These are phyloP conservation scores for Eublepharis macularius DNA, from an alignment of 2,113 vertebrate species.

Conservation along the genomic window DNA sequence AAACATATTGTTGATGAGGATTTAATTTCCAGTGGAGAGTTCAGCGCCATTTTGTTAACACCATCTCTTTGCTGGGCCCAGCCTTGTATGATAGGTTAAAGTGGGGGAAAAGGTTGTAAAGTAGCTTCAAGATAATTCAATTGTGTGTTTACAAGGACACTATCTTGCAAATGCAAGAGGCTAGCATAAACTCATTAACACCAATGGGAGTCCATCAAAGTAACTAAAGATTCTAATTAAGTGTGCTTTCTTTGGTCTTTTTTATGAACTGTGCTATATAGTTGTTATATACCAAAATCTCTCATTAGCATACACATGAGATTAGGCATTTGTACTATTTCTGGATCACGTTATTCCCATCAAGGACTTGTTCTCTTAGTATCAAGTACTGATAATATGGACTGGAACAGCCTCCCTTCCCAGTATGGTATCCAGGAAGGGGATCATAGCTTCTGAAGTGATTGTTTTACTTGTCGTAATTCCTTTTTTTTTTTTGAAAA, in stretches of 20 bases:
- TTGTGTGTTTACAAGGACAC: slow-evolving; percentile 52
- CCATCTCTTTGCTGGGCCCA: slow-evolving; percentile 39
- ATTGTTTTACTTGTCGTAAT: background rate
- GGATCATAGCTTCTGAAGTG: background rate
- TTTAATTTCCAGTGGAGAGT: slow-evolving; percentile 63
- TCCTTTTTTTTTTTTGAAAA: too few species aligned
- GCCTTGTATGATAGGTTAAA: slow-evolving; percentile 39
- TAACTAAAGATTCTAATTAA: background rate
- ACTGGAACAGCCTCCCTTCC: background rate
- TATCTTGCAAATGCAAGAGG: slow-evolving; percentile 47
- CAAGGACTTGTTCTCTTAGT: slow-evolving; percentile 32
- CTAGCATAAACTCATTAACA: slow-evolving; percentile 27
- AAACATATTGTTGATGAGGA: slow-evolving; percentile 65
- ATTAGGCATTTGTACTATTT: slow-evolving; percentile 26
- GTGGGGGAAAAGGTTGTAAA: slow-evolving; percentile 46
- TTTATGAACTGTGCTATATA: background rate
- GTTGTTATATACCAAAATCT: slow-evolving; percentile 31
- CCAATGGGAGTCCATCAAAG: background rate
- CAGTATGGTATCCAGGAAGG: background rate
- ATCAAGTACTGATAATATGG: background rate
- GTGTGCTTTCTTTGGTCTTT: background rate
- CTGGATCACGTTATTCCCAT: slow-evolving; percentile 37
- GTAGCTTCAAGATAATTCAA: slow-evolving; percentile 58
- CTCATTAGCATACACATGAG: slow-evolving; percentile 22
- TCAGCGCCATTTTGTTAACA: slow-evolving; percentile 58